Conservation (phyloP, 2,113 vertebrate genomes). For the Gymnorhina tibicen region DNA sequence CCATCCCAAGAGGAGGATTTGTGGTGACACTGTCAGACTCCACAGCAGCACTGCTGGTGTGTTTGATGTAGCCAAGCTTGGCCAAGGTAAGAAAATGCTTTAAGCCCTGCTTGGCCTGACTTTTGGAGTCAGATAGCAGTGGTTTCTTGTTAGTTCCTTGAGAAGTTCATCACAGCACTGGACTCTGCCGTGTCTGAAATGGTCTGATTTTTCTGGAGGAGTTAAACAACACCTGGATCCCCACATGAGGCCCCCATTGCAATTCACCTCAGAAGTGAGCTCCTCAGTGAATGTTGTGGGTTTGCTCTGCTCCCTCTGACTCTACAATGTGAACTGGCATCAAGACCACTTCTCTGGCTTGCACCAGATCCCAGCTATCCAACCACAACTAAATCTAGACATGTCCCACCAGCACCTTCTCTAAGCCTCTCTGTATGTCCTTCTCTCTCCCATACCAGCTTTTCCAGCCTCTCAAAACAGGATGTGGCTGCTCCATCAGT, state of each 20-base stretch:
- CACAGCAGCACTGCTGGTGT: background rate
- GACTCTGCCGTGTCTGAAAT: background rate
- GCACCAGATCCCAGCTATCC: background rate
- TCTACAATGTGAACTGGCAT: background rate
- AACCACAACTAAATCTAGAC: background rate
- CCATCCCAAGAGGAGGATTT: background rate
- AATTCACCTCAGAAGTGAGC: background rate
- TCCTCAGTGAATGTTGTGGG: background rate
- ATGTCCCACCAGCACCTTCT: background rate
- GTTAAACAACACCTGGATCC: background rate
- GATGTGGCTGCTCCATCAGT: background rate
- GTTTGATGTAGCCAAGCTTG: background rate
- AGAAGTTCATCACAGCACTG: background rate
- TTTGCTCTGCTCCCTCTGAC: background rate
- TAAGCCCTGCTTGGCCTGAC: background rate
- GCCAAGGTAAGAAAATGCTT: background rate
- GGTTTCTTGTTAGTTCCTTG: background rate
- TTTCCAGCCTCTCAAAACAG: background rate
- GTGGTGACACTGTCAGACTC: background rate
- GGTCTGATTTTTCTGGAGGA: background rate
- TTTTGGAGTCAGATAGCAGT: background rate
- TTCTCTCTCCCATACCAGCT: background rate
- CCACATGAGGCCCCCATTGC: background rate
- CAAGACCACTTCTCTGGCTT: background rate
- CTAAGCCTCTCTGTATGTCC: accelerated